Evolutionary conservation across 2,113 vertebrate species (phyloP).

Genomic region (Tyrannus savana): DNA sequence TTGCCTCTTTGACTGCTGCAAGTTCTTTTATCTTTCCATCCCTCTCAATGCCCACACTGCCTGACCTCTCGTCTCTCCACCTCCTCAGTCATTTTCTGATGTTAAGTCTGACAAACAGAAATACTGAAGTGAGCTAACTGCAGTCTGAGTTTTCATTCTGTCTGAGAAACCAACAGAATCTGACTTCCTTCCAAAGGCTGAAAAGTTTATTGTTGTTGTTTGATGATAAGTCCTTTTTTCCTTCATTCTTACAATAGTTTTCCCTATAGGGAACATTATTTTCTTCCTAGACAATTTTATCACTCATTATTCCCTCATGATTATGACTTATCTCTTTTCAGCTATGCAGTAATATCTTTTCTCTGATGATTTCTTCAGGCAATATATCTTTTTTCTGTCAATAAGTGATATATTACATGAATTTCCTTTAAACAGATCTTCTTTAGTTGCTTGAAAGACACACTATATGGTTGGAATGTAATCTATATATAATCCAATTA

Average conservation of each 20-base stretch:
- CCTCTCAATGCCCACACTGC: background rate
- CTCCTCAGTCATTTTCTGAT: slow-evolving; percentile 42
- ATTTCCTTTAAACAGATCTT: background rate
- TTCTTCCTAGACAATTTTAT: slow-evolving; percentile 8
- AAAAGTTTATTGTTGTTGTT: background rate
- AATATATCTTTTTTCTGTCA: background rate
- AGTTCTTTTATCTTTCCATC: slow-evolving; percentile 23
- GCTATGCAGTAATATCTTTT: background rate
- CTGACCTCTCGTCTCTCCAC: background rate
- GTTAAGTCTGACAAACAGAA: slow-evolving; percentile 43
- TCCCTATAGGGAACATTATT: background rate
- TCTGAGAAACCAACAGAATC: background rate
- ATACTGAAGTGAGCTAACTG: background rate
- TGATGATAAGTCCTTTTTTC: background rate
- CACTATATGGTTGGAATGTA: background rate
- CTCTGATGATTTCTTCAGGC: background rate
- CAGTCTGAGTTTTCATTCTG: background rate
- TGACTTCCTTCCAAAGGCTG: background rate
- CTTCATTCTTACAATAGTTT: background rate
- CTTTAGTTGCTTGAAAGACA: background rate
- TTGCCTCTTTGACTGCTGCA: background rate
- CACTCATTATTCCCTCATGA: background rate
- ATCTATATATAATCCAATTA: background rate
- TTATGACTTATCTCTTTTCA: background rate
- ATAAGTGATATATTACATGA: background rate